Conservation (phyloP, 2,888 invertebrate genomes). For the Cataglyphis rosenhaueri region DNA sequence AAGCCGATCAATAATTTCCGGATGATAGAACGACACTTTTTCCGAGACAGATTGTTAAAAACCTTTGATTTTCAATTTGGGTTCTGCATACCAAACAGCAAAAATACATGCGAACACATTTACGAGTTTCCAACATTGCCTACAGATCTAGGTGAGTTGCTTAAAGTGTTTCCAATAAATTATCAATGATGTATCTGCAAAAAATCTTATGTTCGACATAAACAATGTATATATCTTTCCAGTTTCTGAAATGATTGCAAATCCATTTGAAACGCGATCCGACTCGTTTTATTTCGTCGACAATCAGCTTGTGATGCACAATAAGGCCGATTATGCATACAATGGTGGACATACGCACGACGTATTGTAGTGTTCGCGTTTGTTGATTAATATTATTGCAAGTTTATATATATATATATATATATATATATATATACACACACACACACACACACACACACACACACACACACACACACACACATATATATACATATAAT, state of each 20-base stretch:
- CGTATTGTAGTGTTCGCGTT: slow-evolving; percentile 67
- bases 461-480: no score
- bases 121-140: slow-evolving; percentile 98
- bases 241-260: slow-evolving; percentile 98
- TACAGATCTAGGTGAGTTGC: slow-evolving; percentile 92
- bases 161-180: not conserved
- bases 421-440: not conserved
- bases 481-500: not conserved
- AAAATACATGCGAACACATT: slow-evolving; percentile 99
- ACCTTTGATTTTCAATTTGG: slow-evolving; percentile 99
- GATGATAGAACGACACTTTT: slow-evolving; percentile 99
- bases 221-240: slow-evolving; percentile 82
- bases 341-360: slow-evolving; percentile 89
- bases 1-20: slow-evolving; percentile 97
- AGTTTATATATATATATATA: slow-evolving; percentile 70
- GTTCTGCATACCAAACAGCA: slow-evolving; percentile 98
- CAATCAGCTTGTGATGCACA: slow-evolving; percentile 98
- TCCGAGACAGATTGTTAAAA: slow-evolving; percentile 96
- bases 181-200: not conserved
- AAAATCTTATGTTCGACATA: not conserved
- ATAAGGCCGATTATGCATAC: slow-evolving; percentile 99
- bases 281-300: slow-evolving; percentile 99
- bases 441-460: not conserved
- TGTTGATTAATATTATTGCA: slow-evolving; percentile 87
- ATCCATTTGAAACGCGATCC: slow-evolving; percentile 98